Percentiles rank a stretch among this genome's conserved stretches.
Conservation (phyloP, 2,113 vertebrate species). For the Bettongia penicillata region DNA sequence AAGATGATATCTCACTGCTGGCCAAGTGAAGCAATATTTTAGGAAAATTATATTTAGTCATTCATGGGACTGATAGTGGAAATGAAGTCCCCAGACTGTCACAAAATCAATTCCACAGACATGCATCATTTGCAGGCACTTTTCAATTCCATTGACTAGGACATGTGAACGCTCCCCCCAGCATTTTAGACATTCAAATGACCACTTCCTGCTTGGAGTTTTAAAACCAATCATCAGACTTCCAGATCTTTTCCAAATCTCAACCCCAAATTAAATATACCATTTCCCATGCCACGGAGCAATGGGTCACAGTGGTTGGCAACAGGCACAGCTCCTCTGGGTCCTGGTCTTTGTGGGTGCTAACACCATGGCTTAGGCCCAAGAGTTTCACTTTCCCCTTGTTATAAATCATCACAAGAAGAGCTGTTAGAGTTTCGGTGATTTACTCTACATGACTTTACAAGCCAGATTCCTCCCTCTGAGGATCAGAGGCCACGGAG, state of each 20-base stretch:
- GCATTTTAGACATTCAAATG: conserved; percentile 56
- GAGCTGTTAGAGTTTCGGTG: neutral
- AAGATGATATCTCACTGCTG: conserved; percentile 84
- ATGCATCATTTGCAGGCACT: conserved; percentile 12
- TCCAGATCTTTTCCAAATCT: conserved; percentile 32
- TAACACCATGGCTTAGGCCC: conserved; percentile 12
- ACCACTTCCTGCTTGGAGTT: conserved; percentile 19
- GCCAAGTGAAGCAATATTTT: conserved; percentile 80
- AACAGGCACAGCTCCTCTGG: conserved; percentile 19
- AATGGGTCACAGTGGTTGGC: neutral
- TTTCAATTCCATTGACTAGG: conserved; percentile 52
- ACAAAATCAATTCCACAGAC: conserved; percentile 60
- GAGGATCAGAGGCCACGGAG: conserved; percentile 23
- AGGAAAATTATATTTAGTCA: conserved; percentile 82
- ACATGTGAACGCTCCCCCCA: neutral
- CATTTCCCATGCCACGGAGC: conserved; percentile 14
- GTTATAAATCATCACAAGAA: neutral
- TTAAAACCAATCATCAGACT: conserved; percentile 20
- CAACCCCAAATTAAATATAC: neutral
- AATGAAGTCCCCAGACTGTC: conserved; percentile 73
- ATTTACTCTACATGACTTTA: neutral
- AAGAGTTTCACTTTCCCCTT: neutral
- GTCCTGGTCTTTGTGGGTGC: neutral
- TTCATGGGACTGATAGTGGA: conserved; percentile 72
- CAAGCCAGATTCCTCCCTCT: conserved; percentile 5